Evolutionary conservation across 1,140 invertebrate species (phyloP), one percentile per base, ranked within the genome.

Genomic region (Pseudomyrmex pallidus): DNA sequence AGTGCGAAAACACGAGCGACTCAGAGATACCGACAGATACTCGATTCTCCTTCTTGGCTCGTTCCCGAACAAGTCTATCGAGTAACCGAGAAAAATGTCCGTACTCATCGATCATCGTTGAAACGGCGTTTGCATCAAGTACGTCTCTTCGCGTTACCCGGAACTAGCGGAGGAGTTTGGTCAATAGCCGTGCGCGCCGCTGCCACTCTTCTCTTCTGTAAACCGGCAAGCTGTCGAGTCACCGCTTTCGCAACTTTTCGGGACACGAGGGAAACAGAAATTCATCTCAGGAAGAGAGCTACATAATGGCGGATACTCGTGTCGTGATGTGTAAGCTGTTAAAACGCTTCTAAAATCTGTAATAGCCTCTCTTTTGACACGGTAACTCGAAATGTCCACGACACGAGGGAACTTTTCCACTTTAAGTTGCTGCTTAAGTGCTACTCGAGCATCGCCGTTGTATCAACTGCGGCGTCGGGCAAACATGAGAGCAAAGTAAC

Each of bases 61-160:
- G 44, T 56, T n/a, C 64, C 48, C 66, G 76, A 50, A 70, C 76
- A 72, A 80, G 54, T 80, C 54, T 80, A 59, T 80, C 66, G 76
- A 22, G 12, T 72, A 72, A 61, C 54, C 66, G 56, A 68, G 76
- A 70, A 80, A 80, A 80, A 80, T 70, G 66, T 12, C 54, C 76
- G 64, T 59, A 25, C 76, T 72, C 76, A 80, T 80, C 66, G 66
- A 80, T 80, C 76, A 80, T 80, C 66, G 76, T 35, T 72, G 76
- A 80, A 80, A 80, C 66, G 46, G 66, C 56, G 76, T 80, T 72
- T 80, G 66, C 76, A 80, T 80, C 66, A 80, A 72, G 66, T 59
- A 80, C 15, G 66, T 72, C 76, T 80, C 66, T 80, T 80, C 66
- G 44, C 12, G 66, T 80, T 72, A 80, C 46, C 17, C 22, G 17